These are phyloP conservation scores for Peromyscus polionotus DNA, from an alignment of 2,113 vertebrate genomes.

Conservation along the genomic window DNA sequence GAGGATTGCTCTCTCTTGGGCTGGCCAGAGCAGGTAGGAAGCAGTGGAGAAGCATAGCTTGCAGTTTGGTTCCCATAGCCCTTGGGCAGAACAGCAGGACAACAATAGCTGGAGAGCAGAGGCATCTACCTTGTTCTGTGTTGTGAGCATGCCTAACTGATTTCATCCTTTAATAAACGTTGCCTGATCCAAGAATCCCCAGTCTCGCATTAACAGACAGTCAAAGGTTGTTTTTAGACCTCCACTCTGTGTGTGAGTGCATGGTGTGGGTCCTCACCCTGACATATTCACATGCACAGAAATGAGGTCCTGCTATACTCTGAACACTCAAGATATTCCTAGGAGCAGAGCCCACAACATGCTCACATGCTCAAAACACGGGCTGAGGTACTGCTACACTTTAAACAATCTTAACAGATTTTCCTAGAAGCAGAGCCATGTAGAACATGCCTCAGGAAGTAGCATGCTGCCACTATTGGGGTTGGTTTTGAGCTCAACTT, in stretches of 20 bases:
- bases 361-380: neutral
- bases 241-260: too few relatives aligned
- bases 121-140: too few relatives aligned
- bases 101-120: too few relatives aligned
- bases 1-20: too few relatives aligned
- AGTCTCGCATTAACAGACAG: neutral
- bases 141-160: too few relatives aligned
- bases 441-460: neutral
- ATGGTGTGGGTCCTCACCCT: neutral
- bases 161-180: too few relatives aligned
- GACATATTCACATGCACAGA: neutral
- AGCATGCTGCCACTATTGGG: neutral
- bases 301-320: neutral
- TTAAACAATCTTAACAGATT: neutral
- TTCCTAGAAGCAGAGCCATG: neutral
- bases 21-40: too few relatives aligned
- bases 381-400: neutral
- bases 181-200: too few relatives aligned
- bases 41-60: too few relatives aligned
- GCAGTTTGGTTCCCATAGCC: too few relatives aligned
- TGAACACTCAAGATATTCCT: neutral
- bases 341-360: neutral
- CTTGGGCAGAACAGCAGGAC: too few relatives aligned
- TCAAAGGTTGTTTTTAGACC: neutral
- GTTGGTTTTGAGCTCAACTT: neutral